A percentile compares a stretch with the other conserved stretches of the same genome.
Conservation (phyloP, 30 jellyfish, hydroid and myxozoan genomes). For the Haliclystus octoradiatus region DNA sequence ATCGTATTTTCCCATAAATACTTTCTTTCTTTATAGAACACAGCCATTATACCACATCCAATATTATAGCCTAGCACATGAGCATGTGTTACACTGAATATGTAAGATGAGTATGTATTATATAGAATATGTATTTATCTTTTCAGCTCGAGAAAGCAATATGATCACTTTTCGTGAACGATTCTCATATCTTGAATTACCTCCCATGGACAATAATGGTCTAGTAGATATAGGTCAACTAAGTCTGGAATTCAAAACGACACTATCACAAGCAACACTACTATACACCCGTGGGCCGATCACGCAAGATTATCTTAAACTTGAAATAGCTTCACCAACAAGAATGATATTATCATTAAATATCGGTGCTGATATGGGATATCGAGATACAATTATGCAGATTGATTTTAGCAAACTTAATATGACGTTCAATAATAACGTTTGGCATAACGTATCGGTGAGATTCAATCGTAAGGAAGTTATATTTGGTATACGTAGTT, state of each 20-base stretch:
- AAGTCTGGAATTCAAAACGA: slow-evolving; percentile 64
- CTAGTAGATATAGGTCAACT: slow-evolving; percentile 67
- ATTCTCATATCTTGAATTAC: slow-evolving; percentile 63
- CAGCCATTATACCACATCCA: too few relatives aligned
- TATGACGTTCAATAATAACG: slow-evolving; percentile 69
- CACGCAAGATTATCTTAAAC: slow-evolving; percentile 66
- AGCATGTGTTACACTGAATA: too few relatives aligned
- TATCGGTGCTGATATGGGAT: too few relatives aligned
- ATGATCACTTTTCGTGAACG: slow-evolving; percentile 92
- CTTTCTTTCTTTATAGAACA: too few relatives aligned
- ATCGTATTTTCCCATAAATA: too few relatives aligned
- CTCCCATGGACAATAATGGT: slow-evolving; percentile 64
- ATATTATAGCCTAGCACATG: too few relatives aligned
- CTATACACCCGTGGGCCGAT: slow-evolving; percentile 80
- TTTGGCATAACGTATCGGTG: slow-evolving; percentile 54
- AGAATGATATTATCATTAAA: slow-evolving; percentile 72
- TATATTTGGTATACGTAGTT: slow-evolving; percentile 71
- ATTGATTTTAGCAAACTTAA: slow-evolving; percentile 55
- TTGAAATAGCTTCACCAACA: slow-evolving; percentile 47
- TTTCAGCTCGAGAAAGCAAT: slow-evolving; percentile 30
- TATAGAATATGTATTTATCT: too few relatives aligned
- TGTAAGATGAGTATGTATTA: too few relatives aligned
- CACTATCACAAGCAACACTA: slow-evolving; percentile 48
- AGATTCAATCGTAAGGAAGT: slow-evolving; percentile 66
- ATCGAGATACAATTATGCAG: too few relatives aligned